phyloP scores from a whole-genome alignment of 2,888 invertebrate genomes.

The Eupithecia subumbrata region DNA sequence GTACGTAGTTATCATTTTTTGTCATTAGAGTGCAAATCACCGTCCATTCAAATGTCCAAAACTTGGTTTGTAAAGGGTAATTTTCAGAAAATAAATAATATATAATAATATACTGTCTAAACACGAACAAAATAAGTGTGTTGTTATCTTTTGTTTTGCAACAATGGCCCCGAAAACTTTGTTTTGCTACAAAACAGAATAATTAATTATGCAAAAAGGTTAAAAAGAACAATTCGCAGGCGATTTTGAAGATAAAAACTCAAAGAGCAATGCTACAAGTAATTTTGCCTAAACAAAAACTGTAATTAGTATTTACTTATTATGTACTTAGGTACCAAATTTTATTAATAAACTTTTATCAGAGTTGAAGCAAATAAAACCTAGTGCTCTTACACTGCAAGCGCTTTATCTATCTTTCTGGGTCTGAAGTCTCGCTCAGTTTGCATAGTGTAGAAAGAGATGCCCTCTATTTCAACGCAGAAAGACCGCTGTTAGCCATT shows the following conservation, averaged over 20 bases:
- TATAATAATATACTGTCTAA: neutral
- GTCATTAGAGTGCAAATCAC: neutral
- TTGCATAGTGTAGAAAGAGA: too few relatives aligned
- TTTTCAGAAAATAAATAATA: neutral
- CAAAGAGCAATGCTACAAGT: neutral
- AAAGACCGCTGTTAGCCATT: too few relatives aligned
- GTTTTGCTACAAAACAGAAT: constrained; percentile 4
- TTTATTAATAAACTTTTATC: neutral
- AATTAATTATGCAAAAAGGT: constrained; percentile 6
- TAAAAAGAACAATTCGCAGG: constrained; percentile 5
- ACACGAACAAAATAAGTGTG: neutral
- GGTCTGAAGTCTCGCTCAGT: too few relatives aligned
- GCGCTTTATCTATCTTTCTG: too few relatives aligned
- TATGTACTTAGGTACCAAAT: neutral
- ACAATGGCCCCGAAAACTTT: neutral
- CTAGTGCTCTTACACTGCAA: too few relatives aligned
- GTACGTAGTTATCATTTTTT: too few relatives aligned
- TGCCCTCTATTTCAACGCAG: too few relatives aligned
- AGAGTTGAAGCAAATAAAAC: neutral
- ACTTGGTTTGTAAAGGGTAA: constrained; percentile 3
- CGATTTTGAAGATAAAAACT: constrained; percentile 7
- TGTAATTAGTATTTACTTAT: neutral
- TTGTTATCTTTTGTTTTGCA: constrained; percentile 2
- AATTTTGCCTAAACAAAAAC: constrained; percentile 2
- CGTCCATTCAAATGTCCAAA: neutral